Conservation (phyloP, 2,888 invertebrate species). For the Formica aserva region DNA sequence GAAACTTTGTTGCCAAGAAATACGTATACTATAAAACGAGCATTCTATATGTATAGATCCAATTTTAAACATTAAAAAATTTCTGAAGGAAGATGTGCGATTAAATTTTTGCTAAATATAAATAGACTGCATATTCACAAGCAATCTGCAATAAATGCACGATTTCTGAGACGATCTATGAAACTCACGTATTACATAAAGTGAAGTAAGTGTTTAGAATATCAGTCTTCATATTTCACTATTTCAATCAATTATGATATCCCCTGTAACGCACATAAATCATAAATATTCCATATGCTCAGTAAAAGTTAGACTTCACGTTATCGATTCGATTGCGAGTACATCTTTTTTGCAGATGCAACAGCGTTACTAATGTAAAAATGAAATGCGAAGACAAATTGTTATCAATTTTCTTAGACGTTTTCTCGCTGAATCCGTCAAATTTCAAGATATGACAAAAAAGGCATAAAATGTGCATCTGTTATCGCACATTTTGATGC, state of each 20-base stretch:
- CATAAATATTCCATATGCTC: background rate
- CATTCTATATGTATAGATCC: background rate
- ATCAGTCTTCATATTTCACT: background rate
- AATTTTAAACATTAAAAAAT: background rate
- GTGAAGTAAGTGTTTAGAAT: constrained; percentile 18
- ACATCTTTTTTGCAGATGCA: constrained; percentile 29
- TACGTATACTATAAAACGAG: background rate
- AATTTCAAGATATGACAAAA: background rate
- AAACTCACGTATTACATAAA: constrained; percentile 11
- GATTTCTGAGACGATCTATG: background rate
- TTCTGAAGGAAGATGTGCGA: background rate
- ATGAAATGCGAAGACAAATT: background rate
- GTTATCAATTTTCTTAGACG: constrained; percentile 31
- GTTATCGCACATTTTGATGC: constrained; percentile 5
- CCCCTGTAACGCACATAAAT: constrained; percentile 24
- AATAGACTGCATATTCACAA: background rate
- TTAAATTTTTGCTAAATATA: background rate
- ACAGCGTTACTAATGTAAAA: background rate
- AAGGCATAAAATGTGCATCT: constrained; percentile 18
- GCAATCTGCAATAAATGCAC: background rate
- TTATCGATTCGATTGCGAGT: constrained; percentile 1
- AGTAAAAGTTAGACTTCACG: background rate
- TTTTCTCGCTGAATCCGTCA: background rate
- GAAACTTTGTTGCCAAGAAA: background rate
- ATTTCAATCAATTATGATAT: constrained; percentile 27